Base-by-base conservation (phyloP, 2,888 invertebrate genomes). In the Cheilosia urbana region DNA sequence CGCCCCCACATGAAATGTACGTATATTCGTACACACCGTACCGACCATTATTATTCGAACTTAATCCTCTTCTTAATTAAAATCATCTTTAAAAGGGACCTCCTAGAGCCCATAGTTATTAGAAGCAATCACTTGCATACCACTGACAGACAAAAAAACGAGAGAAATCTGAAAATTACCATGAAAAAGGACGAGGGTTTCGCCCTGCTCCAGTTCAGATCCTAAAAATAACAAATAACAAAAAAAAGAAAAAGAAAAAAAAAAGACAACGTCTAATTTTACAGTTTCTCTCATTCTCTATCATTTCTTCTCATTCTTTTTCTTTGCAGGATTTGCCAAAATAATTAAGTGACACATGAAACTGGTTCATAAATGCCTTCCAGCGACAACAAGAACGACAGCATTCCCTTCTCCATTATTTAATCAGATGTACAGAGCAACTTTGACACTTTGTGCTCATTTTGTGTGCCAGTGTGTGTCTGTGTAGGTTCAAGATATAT, bases 291-390 rank as follows among this genome's bases (percentile, higher is more conserved):
- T 77, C 40, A 62, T 72, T 53, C 57, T 85, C 13, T 42, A 15
- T 34, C 11, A 19, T 66, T 78, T 62, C 45, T 55, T 68, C 63
- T 37, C 30, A 13, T 37, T 37, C 37, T 30, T 30, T 85, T 55
- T 72, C 76, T 68, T 85, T 85, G 65, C 81, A 85, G 85, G 66
- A 81, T 72, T 77, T 71, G 51, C 66, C 77, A 49, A 85, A 85
- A 85, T 68, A 85, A 80, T 75, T 84, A 76, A 80, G 80, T 80
- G 85, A 85, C 80, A 85, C 80, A 80, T 72, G 51, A 81, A 85
- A 85, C 85, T 85, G 68, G 85, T 85, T 85, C 76, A 85, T 72
- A 85, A 81, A 85, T 77, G 76, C 77, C 81, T 71, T 30, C 49
- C 15, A 63, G 85, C 47, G 68, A 77, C 76, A 72, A 21, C 34